These are phyloP conservation scores for Amphiduros pacificus DNA, from an alignment of 2,888 invertebrate genomes.

Conservation along the genomic window DNA sequence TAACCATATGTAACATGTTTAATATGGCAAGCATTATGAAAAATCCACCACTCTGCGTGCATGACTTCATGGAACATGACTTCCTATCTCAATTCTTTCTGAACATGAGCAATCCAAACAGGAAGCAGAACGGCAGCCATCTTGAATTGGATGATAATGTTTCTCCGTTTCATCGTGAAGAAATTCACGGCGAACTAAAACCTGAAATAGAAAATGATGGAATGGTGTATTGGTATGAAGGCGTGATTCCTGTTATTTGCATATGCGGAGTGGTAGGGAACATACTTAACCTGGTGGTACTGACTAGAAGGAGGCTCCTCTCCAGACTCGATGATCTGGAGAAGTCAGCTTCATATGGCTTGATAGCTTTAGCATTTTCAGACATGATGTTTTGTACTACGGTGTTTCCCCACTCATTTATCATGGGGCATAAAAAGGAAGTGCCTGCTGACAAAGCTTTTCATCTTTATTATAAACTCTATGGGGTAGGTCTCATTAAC, in stretches of 20 bases:
- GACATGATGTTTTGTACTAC: conserved; percentile 66
- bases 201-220: no score
- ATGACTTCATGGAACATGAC: no score
- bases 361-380: conserved; percentile 75
- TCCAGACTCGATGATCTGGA: conserved; percentile 69
- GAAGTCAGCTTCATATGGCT: conserved; percentile 77
- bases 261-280: conserved; percentile 76
- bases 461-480: conserved; percentile 43
- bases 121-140: no score
- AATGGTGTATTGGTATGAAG: conserved; percentile 39
- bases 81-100: no score
- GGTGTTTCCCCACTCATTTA: conserved; percentile 65
- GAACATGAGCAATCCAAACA: no score
- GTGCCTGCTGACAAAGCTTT: conserved; percentile 65
- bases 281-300: conserved; percentile 75
- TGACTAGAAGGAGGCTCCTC: conserved; percentile 65
- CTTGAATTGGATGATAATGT: no score
- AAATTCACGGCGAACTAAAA: no score
- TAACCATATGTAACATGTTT: no score
- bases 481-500: conserved; percentile 47
- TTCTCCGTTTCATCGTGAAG: no score
- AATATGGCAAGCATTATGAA: no score
- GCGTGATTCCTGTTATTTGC: conserved; percentile 72
- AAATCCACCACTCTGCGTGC: no score
- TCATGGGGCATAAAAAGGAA: conserved; percentile 38